A percentile compares a stretch with the other conserved stretches of the same genome.
Conservation (phyloP, 2,113 vertebrate species). For the Chiloscyllium plagiosum region DNA sequence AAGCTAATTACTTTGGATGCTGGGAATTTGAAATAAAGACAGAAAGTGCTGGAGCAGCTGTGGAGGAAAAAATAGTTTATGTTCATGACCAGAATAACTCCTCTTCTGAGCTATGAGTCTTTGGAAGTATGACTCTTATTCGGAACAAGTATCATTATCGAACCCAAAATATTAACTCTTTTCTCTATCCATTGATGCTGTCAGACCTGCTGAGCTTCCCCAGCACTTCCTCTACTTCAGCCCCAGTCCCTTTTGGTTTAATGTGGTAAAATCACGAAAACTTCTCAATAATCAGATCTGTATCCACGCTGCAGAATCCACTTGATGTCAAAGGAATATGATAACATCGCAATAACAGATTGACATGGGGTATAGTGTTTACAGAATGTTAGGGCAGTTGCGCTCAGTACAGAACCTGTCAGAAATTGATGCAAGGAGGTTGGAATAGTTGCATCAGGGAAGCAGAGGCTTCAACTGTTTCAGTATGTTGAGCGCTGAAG, state of each 20-base stretch:
- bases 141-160: no score
- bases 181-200: no score
- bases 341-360: not conserved
- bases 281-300: not conserved
- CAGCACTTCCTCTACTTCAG: no score
- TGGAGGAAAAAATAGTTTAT: no score
- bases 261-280: not conserved
- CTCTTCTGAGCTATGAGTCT: no score
- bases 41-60: no score
- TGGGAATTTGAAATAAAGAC: no score
- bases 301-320: not conserved
- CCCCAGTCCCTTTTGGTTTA: not conserved
- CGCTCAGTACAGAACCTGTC: not conserved
- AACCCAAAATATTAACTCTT: no score
- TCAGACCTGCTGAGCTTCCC: no score
- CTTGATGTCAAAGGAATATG: not conserved
- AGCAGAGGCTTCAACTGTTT: not conserved
- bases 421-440: not conserved
- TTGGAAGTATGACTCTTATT: no score
- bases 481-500: not conserved
- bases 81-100: no score
- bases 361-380: not conserved
- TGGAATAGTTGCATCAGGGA: not conserved
- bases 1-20: no score
- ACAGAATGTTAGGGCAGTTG: not conserved